Percentiles rank a stretch among this genome's conserved stretches.
These are phyloP conservation scores for Lates calcarifer DNA, from an alignment of 2,113 vertebrate species.

Conservation along the genomic window DNA sequence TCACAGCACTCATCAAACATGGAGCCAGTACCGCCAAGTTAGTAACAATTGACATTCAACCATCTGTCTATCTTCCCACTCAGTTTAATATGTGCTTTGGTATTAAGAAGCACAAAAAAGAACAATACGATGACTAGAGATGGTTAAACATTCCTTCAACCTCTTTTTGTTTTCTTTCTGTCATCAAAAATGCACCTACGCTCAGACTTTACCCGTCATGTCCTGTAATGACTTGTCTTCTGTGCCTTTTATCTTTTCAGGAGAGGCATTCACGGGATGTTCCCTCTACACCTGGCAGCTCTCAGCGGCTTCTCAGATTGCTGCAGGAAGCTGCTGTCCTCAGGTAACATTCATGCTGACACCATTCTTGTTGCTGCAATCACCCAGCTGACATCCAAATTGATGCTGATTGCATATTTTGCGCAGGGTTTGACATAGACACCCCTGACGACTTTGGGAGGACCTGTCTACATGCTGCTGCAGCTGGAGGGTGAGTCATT, in stretches of 20 bases:
- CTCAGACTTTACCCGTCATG: not conserved
- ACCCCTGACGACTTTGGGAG: conserved; percentile 96
- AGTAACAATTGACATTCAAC: conserved; percentile 76
- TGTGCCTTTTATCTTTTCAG: conserved; percentile 77
- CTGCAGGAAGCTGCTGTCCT: conserved; percentile 97
- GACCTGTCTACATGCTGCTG: conserved; percentile 97
- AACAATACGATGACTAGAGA: not conserved
- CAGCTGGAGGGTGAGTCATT: conserved; percentile 94
- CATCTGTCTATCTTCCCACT: conserved; percentile 15
- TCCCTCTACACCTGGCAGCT: conserved; percentile 97
- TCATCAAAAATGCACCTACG: not conserved
- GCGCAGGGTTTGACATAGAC: conserved; percentile 94
- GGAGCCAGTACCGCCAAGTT: conserved; percentile 95
- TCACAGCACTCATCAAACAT: conserved; percentile 95
- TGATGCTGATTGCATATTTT: conserved; percentile 53
- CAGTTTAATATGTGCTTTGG: not conserved
- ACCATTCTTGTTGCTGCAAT: not conserved
- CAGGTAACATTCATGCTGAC: conserved; percentile 85
- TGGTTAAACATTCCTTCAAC: not conserved
- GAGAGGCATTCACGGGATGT: conserved; percentile 97
- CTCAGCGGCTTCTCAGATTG: conserved; percentile 98
- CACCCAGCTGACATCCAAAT: conserved; percentile 28
- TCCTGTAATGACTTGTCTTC: conserved; percentile 50
- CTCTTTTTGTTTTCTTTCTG: not conserved
- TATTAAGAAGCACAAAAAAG: not conserved